A percentile compares a stretch with the other conserved stretches of the same genome.
Evolutionary conservation across 2,113 vertebrate species (phyloP).

Genomic region (Plestiodon gilberti): DNA sequence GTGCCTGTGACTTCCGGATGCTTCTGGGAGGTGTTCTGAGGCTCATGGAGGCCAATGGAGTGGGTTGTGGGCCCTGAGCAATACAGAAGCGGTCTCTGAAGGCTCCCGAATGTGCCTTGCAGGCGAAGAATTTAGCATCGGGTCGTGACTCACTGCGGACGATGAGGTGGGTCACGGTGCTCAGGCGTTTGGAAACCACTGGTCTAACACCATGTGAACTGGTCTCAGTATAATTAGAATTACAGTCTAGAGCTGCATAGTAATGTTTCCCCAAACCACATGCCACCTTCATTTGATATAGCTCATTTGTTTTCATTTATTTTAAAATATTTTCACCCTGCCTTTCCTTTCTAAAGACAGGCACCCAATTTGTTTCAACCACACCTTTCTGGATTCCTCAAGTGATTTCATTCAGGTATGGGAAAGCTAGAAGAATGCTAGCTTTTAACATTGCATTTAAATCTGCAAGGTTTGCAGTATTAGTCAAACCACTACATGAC

Average conservation of each 20-base stretch:
- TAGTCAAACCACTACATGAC: neutral
- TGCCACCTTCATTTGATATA: neutral
- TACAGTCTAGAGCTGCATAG: neutral
- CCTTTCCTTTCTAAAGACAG: neutral
- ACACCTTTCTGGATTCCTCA: too few relatives aligned
- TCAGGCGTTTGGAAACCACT: too few relatives aligned
- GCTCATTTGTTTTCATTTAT: too few relatives aligned
- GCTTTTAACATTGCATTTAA: neutral
- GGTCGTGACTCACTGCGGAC: too few relatives aligned
- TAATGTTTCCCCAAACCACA: neutral
- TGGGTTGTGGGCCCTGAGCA: too few relatives aligned
- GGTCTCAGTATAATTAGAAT: neutral
- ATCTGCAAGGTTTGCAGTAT: neutral
- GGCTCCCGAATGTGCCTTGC: too few relatives aligned
- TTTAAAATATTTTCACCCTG: neutral
- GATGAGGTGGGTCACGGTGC: too few relatives aligned
- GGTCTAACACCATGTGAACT: neutral
- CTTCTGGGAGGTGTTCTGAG: too few relatives aligned
- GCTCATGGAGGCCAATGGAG: too few relatives aligned
- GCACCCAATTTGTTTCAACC: neutral
- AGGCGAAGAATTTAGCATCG: too few relatives aligned
- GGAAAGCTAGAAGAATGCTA: neutral
- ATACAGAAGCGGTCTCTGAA: too few relatives aligned
- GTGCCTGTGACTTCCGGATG: too few relatives aligned
- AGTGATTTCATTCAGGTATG: neutral